A percentile compares a stretch with the other conserved stretches of the same genome.
These are phyloP conservation scores for Albula glossodonta DNA, from an alignment of 2,113 vertebrate genomes.

Conservation along the genomic window DNA sequence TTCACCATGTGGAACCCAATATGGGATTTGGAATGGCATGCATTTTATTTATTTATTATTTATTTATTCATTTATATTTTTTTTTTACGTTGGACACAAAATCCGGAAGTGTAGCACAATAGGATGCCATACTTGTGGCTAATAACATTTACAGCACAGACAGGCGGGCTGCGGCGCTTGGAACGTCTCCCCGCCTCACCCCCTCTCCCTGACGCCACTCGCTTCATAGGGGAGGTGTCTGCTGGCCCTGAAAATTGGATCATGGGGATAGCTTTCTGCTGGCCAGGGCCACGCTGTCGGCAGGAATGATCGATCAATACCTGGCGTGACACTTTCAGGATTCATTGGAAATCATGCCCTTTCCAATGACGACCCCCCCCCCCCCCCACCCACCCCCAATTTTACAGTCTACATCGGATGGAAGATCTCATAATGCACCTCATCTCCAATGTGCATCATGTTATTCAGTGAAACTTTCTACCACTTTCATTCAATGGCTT, in stretches of 20 bases:
- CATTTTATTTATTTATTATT: slow-evolving; percentile 13
- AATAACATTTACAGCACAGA: slow-evolving; percentile 39
- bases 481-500: background rate
- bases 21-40: slow-evolving; percentile 40
- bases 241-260: slow-evolving; percentile 88
- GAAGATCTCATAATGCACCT: slow-evolving; percentile 59
- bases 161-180: slow-evolving; percentile 27
- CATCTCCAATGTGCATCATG: slow-evolving; percentile 49
- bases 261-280: slow-evolving; percentile 81
- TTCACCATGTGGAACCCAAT: slow-evolving; percentile 41
- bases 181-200: slow-evolving; percentile 41
- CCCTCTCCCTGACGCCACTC: slow-evolving; percentile 67
- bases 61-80: background rate
- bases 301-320: slow-evolving; percentile 88
- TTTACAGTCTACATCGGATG: slow-evolving; percentile 62
- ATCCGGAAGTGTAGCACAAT: slow-evolving; percentile 27
- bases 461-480: slow-evolving; percentile 17
- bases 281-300: slow-evolving; percentile 77
- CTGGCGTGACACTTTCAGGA: slow-evolving; percentile 74
- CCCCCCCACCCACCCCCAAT: slow-evolving; percentile 64
- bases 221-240: slow-evolving; percentile 79
- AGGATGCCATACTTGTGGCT: slow-evolving; percentile 35
- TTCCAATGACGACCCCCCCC: slow-evolving; percentile 70
- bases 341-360: slow-evolving; percentile 75
- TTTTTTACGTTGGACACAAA: slow-evolving; percentile 44